Evolutionary conservation across 2,888 invertebrate genomes (phyloP), one percentile per base, ranked within the genome.

Genomic region (Dasysyrphus tricinctus): DNA sequence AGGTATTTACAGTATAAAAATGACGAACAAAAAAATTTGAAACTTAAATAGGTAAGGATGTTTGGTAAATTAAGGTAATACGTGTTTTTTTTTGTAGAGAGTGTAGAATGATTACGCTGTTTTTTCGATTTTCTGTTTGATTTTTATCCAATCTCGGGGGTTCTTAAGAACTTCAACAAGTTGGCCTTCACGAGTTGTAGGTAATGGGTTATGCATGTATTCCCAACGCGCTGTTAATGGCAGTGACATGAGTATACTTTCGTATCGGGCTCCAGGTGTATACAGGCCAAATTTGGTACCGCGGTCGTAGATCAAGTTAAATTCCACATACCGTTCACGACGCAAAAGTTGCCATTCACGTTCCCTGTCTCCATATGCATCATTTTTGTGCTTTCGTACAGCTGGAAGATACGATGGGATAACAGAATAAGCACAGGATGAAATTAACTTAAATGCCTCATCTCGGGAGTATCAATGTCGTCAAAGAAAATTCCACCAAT

Each of bases 401-500:
- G 99, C 91, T 34, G 99, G 99, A 89, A 98, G 90, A 91, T 98
- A 99, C 5, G 98, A 98, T n/a, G 98, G 98, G 88, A 98, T 95
- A 9, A 99, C 97, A 14, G 98, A 95, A 89, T 97, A 95, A 0
- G 98, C 98, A 92, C 98, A 98, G 5, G 96, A 95, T 61, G 95
- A 94, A 16, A 98, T 96, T 93, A 99, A 99, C 14, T 94, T 90
- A 91, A 97, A 98, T 1, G 95, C 96, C n/a, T 94, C 93, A 12
- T 96, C 94, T 90, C 96, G 0, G 97, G 97, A 0, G 94, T 93
- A 90, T 99, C 98, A n/a, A 99, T 90, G 92, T 99, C 99, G 92
- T 99, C 99, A 91, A 99, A 99, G 93, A 99, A 99, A 89, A 99
- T 98, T 0, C 99, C 99, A 5, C 99, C 99, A 61, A 99, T 94